Percentiles rank a stretch among this genome's conserved stretches.
phyloP scores from a whole-genome alignment of 2,113 vertebrate species.

The Dascyllus trimaculatus region DNA sequence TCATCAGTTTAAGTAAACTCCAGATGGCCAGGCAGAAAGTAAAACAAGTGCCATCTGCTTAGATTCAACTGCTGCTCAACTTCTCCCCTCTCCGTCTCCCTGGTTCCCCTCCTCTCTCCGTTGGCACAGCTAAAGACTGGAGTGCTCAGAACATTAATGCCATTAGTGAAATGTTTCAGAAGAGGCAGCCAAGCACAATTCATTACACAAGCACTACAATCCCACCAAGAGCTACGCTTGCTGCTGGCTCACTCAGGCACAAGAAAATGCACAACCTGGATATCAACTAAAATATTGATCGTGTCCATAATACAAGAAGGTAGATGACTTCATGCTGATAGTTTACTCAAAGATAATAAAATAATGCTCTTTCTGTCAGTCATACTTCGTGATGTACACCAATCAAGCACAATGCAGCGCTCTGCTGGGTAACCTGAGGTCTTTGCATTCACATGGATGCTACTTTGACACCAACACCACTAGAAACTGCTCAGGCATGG shows the following conservation, averaged over 20 bases:
- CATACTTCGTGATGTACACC: background rate
- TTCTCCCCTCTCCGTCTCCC: constrained; percentile 60
- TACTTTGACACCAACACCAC: too few species aligned
- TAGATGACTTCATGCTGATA: background rate
- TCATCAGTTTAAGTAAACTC: constrained; percentile 87
- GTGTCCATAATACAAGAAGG: constrained; percentile 4
- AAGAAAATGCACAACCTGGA: constrained; percentile 49
- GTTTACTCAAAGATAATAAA: background rate
- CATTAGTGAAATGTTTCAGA: constrained; percentile 87
- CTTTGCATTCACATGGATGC: too few species aligned
- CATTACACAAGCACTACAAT: constrained; percentile 78
- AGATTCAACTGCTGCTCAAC: constrained; percentile 82
- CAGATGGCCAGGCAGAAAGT: constrained; percentile 85
- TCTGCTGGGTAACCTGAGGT: background rate
- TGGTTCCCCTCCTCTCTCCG: constrained; percentile 57
- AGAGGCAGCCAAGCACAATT: constrained; percentile 85
- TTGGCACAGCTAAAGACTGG: constrained; percentile 78
- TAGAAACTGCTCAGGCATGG: too few species aligned
- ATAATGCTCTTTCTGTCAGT: background rate
- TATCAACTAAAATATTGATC: constrained; percentile 13
- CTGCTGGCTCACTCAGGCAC: constrained; percentile 46
- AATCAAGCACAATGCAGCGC: background rate
- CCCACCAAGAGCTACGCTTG: constrained; percentile 60
- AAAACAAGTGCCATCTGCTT: constrained; percentile 89
- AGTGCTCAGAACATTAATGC: constrained; percentile 84